Evolutionary conservation across 1,140 invertebrate genomes (phyloP).

Genomic region (Drosophila lacertosa): DNA sequence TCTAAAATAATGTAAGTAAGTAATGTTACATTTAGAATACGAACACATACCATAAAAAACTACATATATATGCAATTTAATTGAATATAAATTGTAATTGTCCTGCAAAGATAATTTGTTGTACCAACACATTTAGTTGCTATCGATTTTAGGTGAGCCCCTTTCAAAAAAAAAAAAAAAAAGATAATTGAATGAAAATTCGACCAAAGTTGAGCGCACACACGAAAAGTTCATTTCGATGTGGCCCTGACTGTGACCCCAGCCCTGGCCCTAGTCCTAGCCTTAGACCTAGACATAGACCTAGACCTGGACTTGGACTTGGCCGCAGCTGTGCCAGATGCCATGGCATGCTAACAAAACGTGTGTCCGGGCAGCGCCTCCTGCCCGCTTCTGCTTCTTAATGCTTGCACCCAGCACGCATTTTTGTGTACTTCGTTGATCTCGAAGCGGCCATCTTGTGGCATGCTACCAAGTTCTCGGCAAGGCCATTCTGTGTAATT

Average conservation of each 20-base stretch:
- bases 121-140: neutral
- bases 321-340: slow-evolving; percentile 10
- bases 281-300: too few species aligned
- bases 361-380: neutral
- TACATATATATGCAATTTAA: too few species aligned
- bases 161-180: slow-evolving; percentile 6
- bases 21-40: too few species aligned
- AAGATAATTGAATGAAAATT: slow-evolving; percentile 67
- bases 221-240: slow-evolving; percentile 36
- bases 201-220: slow-evolving; percentile 29
- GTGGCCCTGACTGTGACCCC: slow-evolving; percentile 13
- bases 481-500: slow-evolving; percentile 56
- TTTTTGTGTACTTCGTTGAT: slow-evolving; percentile 14
- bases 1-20: too few species aligned
- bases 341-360: slow-evolving; percentile 24
- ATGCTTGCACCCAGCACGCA: slow-evolving; percentile 25
- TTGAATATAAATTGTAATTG: too few species aligned
- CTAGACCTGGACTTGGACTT: too few species aligned
- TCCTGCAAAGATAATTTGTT: neutral
- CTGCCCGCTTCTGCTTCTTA: slow-evolving; percentile 30
- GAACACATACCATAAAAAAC: too few species aligned
- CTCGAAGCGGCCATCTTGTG: slow-evolving; percentile 1
- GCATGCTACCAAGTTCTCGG: slow-evolving; percentile 26
- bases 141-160: slow-evolving; percentile 43
- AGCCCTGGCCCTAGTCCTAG: slow-evolving; percentile 19